Evolutionary conservation across 1,140 invertebrate genomes (phyloP), one percentile per base, ranked within the genome.

Genomic region (Callitettix versicolor): DNA sequence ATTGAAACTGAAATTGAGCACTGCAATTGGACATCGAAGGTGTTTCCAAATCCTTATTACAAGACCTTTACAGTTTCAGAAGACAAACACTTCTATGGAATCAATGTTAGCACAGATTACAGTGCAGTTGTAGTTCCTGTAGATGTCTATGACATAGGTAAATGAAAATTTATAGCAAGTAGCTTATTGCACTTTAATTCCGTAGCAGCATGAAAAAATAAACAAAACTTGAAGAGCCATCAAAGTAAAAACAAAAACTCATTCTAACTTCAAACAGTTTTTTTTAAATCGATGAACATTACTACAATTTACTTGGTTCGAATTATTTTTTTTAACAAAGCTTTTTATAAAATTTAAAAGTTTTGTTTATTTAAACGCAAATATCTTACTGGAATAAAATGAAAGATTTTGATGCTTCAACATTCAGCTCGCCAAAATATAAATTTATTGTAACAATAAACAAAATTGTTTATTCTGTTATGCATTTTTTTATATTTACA

Each of bases 51-150:
- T 30, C 22, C 26, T 34, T 38, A 46, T 33, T 58, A 58, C 30
- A 54, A 46, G 48, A 65, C 72, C 17, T 78, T 91, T 62, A 63
- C 70, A 1, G 64, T 91, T 2, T 79, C 79, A 57, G 72, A 76
- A 34, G 81, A 91, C 67, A 79, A 82, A 1, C 85, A 93, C 70
- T 96, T 95, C 68, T 86, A 86, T 69, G 83, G 87, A 65, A 82
- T 91, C 38, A 76, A 78, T 1, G 86, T 95, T 5, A 94, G 94
- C 68, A 85, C 84, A 5, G 82, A 74, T 52, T 75, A 80, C 54
- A 94, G 91, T 65, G 85, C 91, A 36, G 85, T 97, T 24, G 93
- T 98, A 69, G 86, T 97, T 11, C 93, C 95, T 1, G 91, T 91
- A 1, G 95, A 94, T 74, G 86, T 97, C 17, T 96, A 82, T 71